phyloP scores from a whole-genome alignment of 1,140 invertebrate species.

The Dermatophagoides farinae region DNA sequence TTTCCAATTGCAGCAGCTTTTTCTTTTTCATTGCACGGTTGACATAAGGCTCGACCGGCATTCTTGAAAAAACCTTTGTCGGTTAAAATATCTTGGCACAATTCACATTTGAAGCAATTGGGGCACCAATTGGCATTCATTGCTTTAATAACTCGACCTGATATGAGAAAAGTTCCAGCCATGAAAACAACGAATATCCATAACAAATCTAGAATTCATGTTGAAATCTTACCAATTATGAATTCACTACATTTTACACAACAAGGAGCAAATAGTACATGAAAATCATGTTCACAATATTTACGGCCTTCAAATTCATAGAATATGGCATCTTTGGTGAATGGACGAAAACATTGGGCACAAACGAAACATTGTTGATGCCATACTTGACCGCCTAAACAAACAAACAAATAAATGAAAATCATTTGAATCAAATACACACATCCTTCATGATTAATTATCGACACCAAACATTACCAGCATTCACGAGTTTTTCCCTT shows the following conservation, averaged over 20 bases:
- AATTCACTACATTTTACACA: conserved; percentile 93
- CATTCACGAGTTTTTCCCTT: conserved; percentile 96
- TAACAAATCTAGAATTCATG: background rate
- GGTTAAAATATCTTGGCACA: conserved; percentile 71
- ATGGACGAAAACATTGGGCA: conserved; percentile 17
- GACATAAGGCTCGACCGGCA: conserved; percentile 65
- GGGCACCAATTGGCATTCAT: conserved; percentile 99
- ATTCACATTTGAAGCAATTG: conserved; percentile 83
- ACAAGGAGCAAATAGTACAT: conserved; percentile 91
- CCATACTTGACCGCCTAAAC: conserved; percentile 73
- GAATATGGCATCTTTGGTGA: conserved; percentile 15
- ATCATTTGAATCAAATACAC: background rate
- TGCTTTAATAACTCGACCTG: conserved; percentile 78
- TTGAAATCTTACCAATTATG: conserved; percentile 13
- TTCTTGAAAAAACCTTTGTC: conserved; percentile 95
- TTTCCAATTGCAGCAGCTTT: conserved; percentile 86
- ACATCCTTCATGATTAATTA: background rate
- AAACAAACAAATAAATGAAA: background rate
- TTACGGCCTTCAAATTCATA: conserved; percentile 80
- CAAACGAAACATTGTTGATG: conserved; percentile 98
- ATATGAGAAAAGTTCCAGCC: background rate
- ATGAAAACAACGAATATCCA: background rate
- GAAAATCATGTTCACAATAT: conserved; percentile 98
- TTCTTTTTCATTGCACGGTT: conserved; percentile 84
- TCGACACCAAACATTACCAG: conserved; percentile 28